Conservation (phyloP, 2,888 invertebrate species). For the Himalopsyche tibetana region DNA sequence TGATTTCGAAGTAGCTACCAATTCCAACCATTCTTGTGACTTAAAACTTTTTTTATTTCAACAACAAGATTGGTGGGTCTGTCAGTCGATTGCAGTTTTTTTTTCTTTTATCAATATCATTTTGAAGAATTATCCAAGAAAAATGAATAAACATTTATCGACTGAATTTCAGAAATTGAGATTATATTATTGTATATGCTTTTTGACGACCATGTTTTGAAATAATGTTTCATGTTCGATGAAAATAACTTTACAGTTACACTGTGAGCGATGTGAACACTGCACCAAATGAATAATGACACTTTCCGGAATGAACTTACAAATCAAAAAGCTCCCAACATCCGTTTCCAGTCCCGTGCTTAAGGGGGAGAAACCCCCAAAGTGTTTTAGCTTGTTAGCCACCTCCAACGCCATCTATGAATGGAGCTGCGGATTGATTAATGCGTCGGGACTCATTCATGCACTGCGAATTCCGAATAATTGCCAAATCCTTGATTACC, state of each 20-base stretch:
- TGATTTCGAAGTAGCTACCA: too few relatives aligned
- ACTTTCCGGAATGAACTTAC: slow-evolving; percentile 54
- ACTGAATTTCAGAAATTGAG: too few relatives aligned
- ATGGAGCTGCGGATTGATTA: slow-evolving; percentile 27
- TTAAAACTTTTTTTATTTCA: too few relatives aligned
- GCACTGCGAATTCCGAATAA: not conserved
- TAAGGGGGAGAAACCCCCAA: not conserved
- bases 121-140: too few relatives aligned
- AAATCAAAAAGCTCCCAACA: slow-evolving; percentile 55
- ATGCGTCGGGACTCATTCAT: slow-evolving; percentile 24
- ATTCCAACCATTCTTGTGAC: too few relatives aligned
- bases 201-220: not conserved
- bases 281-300: slow-evolving; percentile 53
- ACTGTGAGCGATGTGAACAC: not conserved
- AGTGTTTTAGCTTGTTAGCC: slow-evolving; percentile 47
- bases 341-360: slow-evolving; percentile 3
- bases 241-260: not conserved
- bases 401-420: slow-evolving; percentile 17
- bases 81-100: too few relatives aligned
- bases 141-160: too few relatives aligned
- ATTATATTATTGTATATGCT: too few relatives aligned
- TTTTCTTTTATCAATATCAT: too few relatives aligned
- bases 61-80: too few relatives aligned
- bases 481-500: slow-evolving; percentile 20
- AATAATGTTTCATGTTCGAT: not conserved